Base-by-base conservation (phyloP, 1,140 invertebrate genomes). In the Aporrectodea caliginosa region DNA sequence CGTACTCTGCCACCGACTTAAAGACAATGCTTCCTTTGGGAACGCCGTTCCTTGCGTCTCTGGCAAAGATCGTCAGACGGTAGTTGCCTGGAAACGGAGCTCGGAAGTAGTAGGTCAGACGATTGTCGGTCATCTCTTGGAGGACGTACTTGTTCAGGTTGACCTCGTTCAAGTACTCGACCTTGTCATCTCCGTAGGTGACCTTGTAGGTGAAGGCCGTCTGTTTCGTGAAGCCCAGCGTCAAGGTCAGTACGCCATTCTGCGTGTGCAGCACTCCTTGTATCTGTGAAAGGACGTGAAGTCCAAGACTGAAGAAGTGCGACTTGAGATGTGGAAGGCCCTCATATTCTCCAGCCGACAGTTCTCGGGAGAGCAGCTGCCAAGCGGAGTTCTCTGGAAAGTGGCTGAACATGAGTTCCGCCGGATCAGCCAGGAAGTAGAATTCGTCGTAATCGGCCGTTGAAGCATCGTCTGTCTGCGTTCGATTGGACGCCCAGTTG, bases 401-500 rank as follows among this genome's bases (percentile, higher is more conserved):
- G 82, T 88, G 88, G 74, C 85, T 87, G 84, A 87, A 88, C 1
- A 86, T 85, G 29, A 88, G 83, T 69, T 88, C 86, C 75, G 86
- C 85, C 14, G 88, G 88, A 73, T 89, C 87, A 16, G 87, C 86
- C 83, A 88, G 82, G 84, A 89, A 89, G 84, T 89, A 89, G 80
- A 88, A 89, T 82, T 89, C 88, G 81, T 89, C 88, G 79, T 88
- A 88, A 77, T 88, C 86, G 80, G 30, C 33, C 30, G 30, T 12
- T 12, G 30, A 16, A 22, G 71, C 71, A 16, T 73, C 71, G 6
- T 73, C 30, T 22, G 30, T 31, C 71, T 22, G 71, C 33, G 30
- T 12, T 31, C 71, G 30, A 34, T 12, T 6, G 6, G 87, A 87
- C 12, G 87, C 88, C 88, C 88, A 89, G 82, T 88, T 87, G 6